phyloP scores from a whole-genome alignment of 2,797 vertebrate genomes.

The Anguilla pacifica region DNA sequence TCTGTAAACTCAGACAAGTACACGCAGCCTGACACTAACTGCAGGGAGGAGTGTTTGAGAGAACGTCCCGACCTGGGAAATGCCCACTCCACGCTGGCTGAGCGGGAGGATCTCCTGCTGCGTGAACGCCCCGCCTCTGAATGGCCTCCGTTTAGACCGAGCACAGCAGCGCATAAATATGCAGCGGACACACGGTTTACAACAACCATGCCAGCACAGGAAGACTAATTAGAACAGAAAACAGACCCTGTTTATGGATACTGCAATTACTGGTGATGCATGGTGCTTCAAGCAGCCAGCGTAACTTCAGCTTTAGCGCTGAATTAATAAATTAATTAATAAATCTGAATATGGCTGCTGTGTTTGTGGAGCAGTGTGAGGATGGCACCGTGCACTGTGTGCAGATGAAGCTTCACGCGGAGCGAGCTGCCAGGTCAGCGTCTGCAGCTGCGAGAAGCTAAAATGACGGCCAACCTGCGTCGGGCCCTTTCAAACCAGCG shows the following conservation, averaged over 20 bases:
- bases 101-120: background rate
- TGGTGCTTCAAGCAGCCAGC: background rate
- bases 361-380: background rate
- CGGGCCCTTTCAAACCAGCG: background rate
- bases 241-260: background rate
- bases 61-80: background rate
- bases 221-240: background rate
- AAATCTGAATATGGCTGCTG: background rate
- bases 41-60: background rate
- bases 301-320: background rate
- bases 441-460: background rate
- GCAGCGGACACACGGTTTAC: background rate
- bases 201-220: background rate
- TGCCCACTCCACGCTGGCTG: background rate
- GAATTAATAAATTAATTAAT: background rate
- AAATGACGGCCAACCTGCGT: background rate
- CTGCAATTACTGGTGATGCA: background rate
- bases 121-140: background rate
- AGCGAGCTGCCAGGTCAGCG: background rate
- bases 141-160: background rate
- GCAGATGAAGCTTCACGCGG: background rate
- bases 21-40: background rate
- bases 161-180: background rate
- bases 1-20: background rate
- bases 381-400: background rate